Evolutionary conservation across 1,140 invertebrate genomes (phyloP), one percentile per base, ranked within the genome.

Genomic region (Sesamia nonagrioides): DNA sequence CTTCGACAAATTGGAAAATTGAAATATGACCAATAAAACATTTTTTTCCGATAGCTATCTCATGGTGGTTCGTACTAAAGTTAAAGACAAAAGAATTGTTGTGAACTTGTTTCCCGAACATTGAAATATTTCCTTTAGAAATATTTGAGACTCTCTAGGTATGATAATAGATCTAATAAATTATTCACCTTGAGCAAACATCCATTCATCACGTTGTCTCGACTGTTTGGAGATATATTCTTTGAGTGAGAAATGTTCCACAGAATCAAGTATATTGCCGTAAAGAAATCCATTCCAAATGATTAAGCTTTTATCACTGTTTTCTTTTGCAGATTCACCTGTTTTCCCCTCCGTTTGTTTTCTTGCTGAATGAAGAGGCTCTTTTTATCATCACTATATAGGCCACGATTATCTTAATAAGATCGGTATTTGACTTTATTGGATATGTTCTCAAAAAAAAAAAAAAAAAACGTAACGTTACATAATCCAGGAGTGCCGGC

Each of bases 251-350:
- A 45, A 69, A 69, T 69, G 66, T 48, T 27, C 66, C 21, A 27
- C 66, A 69, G 66, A 69, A 69, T 69, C 66, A 69, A 50, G 42
- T 69, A 11, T 50, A 69, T 50, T 69, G 42, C 42, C 18, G 82
- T 82, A 81, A n/a, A 82, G 78, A 54, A 85, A 88, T 86, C 82
- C 82, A 84, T 86, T 88, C 81, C 80, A 77, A 80, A 87, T 88
- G 84, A 88, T 88, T 86, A 86, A 86, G 83, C 81, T 84, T 85
- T 84, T 82, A 84, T 82, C 80, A 79, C 79, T 84, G 75, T 83
- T 85, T 82, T 63, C 61, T 66, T 84, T 84, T 5, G 50, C 56
- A 27, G 77, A 76, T 80, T 74, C 50, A 68, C 48, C 52, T 74
- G 69, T 60, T 60, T 73, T 58, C 58, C 33, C 27, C 35, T 63